These are phyloP conservation scores for Chaetogeoica ovagalla DNA, from an alignment of 2,888 invertebrate species.

Conservation along the genomic window DNA sequence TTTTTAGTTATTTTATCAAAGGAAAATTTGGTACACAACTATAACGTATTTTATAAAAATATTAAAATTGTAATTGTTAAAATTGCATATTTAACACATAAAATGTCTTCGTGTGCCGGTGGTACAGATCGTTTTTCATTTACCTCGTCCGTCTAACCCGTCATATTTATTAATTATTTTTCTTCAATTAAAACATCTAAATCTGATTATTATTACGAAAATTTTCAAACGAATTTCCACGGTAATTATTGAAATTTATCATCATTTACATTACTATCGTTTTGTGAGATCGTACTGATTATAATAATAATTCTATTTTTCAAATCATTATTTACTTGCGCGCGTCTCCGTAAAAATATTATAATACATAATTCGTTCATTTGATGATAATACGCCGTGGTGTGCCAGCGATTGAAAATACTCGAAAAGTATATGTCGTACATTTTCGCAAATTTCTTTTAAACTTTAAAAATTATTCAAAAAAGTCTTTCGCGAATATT, in stretches of 20 bases:
- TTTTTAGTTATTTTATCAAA: no score
- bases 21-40: no score
- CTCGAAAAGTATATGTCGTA: background rate
- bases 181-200: conserved; percentile 32
- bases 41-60: no score
- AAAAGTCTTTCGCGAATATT: background rate
- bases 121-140: no score
- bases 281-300: conserved; percentile 24
- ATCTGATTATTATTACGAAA: conserved; percentile 16
- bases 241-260: conserved; percentile 19
- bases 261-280: background rate
- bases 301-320: conserved; percentile 24
- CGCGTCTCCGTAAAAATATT: background rate
- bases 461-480: background rate
- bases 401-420: background rate
- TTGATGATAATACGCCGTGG: background rate
- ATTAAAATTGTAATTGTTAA: no score
- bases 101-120: no score
- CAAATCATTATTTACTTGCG: background rate
- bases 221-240: background rate
- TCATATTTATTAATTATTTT: background rate
- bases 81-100: no score
- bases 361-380: no score
- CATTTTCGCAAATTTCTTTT: background rate
- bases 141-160: no score